phyloP scores from a whole-genome alignment of 2,888 invertebrate species.

The Exocentrus adspersus region DNA sequence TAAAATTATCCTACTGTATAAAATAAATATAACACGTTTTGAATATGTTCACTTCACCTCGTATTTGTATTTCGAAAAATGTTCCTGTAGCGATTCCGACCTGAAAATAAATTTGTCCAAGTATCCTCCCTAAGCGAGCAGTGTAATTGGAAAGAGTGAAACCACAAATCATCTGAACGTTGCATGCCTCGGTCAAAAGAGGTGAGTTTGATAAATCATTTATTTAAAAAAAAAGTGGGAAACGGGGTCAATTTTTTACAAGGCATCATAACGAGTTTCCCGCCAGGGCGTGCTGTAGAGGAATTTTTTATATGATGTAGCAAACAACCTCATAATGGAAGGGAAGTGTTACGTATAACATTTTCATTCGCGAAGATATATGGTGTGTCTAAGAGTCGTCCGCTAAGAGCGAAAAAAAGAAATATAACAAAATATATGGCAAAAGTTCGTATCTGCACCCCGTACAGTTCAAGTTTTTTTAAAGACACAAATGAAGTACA shows the following conservation, averaged over 20 bases:
- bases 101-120: not conserved
- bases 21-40: no score
- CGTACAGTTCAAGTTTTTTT: no score
- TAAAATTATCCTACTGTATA: no score
- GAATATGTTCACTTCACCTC: no score
- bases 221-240: not conserved
- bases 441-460: no score
- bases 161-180: conserved; percentile 1
- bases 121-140: not conserved
- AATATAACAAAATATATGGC: no score
- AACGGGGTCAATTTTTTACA: conserved; percentile 3
- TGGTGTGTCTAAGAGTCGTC: not conserved
- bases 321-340: conserved; percentile 1
- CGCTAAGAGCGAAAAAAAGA: not conserved
- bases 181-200: not conserved
- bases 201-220: conserved; percentile 3
- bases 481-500: no score
- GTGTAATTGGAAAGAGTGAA: conserved; percentile 1
- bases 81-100: no score
- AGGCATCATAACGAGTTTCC: conserved; percentile 1
- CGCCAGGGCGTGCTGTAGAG: not conserved
- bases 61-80: no score
- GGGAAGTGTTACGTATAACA: conserved; percentile 3
- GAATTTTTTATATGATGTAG: not conserved
- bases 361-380: not conserved